A percentile compares a stretch with the other conserved stretches of the same genome.
phyloP scores from a whole-genome alignment of 2,888 invertebrate genomes.

The Aphrophora alni region DNA sequence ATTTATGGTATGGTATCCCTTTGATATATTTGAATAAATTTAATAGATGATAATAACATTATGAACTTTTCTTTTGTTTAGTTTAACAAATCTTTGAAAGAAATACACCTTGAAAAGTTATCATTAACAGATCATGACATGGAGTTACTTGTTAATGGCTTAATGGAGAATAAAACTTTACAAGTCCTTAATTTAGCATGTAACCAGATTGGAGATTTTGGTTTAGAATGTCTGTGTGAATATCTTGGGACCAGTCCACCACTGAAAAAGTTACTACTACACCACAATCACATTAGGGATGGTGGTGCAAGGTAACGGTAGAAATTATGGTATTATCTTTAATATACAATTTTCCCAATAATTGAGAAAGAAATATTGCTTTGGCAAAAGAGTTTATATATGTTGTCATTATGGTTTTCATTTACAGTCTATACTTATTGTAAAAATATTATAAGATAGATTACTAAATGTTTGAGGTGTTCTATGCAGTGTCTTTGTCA shows the following conservation, averaged over 20 bases:
- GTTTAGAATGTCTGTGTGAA: constrained; percentile 61
- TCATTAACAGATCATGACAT: constrained; percentile 45
- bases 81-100: constrained; percentile 39
- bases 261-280: constrained; percentile 62
- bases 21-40: too few species aligned
- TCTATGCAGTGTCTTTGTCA: too few species aligned
- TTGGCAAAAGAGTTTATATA: too few species aligned
- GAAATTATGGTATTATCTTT: too few species aligned
- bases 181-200: constrained; percentile 65
- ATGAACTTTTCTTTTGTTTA: constrained; percentile 20
- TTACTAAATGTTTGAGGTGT: too few species aligned
- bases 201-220: constrained; percentile 67
- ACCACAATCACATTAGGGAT: constrained; percentile 64
- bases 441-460: too few species aligned
- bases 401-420: too few species aligned
- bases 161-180: constrained; percentile 62
- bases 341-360: too few species aligned
- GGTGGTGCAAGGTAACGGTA: constrained; percentile 60
- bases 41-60: too few species aligned
- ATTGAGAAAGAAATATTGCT: too few species aligned
- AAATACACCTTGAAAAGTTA: constrained; percentile 49
- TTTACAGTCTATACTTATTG: too few species aligned
- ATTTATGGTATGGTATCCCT: background rate
- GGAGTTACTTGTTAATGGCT: constrained; percentile 44
- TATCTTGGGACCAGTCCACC: constrained; percentile 63